Base-by-base conservation (phyloP, 2,113 vertebrate species). In the Semicossyphus pulcher region DNA sequence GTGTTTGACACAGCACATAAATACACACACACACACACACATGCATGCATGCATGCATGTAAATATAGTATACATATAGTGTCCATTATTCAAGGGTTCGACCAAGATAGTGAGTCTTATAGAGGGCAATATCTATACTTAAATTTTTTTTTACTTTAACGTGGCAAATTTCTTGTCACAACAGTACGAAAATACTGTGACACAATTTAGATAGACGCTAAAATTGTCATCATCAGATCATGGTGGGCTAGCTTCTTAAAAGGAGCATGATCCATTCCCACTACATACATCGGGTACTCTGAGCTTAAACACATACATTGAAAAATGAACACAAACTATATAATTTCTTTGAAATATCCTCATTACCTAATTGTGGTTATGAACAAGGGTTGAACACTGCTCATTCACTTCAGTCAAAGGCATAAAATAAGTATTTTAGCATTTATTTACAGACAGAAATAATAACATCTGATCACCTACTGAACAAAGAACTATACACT, bases 211-310 rank as follows among this genome's bases (percentile, higher is more conserved):
- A n/a, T n/a, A n/a, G n/a, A n/a, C n/a, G n/a, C n/a, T n/a, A n/a
- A n/a, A n/a, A n/a, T n/a, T n/a, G n/a, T n/a, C n/a, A n/a, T n/a
- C n/a, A n/a, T n/a, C n/a, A n/a, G n/a, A n/a, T n/a, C n/a, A n/a
- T n/a, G n/a, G n/a, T n/a, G n/a, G n/a, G n/a, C n/a, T n/a, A 42
- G 31, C 23, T 41, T n/a, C 59, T 62, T 56, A 32, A 59, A 72
- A 57, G n/a, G 18, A 29, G 52, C 59, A 10, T 3, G 31, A 18
- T 20, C n/a, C 9, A 36, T 31, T 69, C 45, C 28, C 12, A 49
- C 23, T 5, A 8, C 29, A 44, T 8, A 28, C 21, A 28, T 44
- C 2, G 3, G 10, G 2, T 31, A 31, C 18, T 48, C n/a, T n/a
- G n/a, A n/a, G n/a, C n/a, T n/a, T n/a, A n/a, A n/a, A n/a, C n/a